These are phyloP conservation scores for Solea solea DNA, from an alignment of 2,113 vertebrate genomes.

Conservation along the genomic window DNA sequence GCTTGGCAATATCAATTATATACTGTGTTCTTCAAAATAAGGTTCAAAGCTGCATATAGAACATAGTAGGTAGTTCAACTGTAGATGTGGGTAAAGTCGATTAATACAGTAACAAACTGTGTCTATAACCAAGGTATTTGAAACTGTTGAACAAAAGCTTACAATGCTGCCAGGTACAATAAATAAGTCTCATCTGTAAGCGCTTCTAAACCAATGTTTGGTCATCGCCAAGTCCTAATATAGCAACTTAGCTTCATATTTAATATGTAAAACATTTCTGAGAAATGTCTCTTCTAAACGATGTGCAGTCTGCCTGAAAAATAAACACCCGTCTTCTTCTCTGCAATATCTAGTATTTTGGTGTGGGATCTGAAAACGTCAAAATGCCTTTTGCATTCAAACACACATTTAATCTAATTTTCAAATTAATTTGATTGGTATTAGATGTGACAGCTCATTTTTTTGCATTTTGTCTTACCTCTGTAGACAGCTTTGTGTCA, in stretches of 20 bases:
- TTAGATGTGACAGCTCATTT: not conserved
- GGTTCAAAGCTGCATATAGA: no score
- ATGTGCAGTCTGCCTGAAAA: not conserved
- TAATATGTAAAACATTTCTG: not conserved
- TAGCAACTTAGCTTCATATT: not conserved
- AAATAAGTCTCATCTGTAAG: no score
- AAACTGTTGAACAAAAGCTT: no score
- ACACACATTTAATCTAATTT: not conserved
- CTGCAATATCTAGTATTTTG: not conserved
- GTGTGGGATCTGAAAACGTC: not conserved
- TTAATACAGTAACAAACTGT: no score
- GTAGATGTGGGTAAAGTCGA: no score
- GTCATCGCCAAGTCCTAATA: not conserved
- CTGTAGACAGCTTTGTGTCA: not conserved
- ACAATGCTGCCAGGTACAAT: no score
- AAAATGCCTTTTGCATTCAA: not conserved
- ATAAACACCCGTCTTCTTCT: conserved; percentile 1
- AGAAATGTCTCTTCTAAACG: not conserved
- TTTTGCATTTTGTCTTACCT: not conserved
- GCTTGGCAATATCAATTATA: no score
- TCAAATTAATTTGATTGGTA: not conserved
- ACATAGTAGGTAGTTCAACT: no score
- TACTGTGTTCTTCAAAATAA: no score
- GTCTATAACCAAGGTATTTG: no score
- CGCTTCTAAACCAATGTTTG: no score